Evolutionary conservation across 1,140 invertebrate genomes (phyloP).

Genomic region (Rhopalosiphum maidis): DNA sequence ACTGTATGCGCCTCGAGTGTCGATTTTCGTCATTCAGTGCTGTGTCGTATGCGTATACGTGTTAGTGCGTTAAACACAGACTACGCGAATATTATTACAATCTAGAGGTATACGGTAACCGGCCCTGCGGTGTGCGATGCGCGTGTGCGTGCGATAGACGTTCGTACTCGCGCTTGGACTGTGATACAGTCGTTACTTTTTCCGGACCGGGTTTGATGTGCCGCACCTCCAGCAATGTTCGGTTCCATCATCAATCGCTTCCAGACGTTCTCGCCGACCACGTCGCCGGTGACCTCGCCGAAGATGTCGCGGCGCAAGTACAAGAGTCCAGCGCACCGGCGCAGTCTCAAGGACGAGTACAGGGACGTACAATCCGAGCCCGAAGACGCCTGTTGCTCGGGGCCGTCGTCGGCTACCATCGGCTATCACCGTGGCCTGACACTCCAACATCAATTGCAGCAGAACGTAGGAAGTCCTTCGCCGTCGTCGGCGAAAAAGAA

Average conservation of each 20-base stretch:
- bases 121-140: not conserved
- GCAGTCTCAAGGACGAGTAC: conserved; percentile 60
- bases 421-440: conserved; percentile 61
- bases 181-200: not conserved
- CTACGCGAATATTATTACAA: not conserved
- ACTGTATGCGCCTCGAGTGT: not conserved
- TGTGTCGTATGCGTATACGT: not conserved
- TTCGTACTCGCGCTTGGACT: not conserved
- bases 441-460: not conserved
- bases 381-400: conserved; percentile 61
- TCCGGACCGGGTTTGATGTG: conserved; percentile 26
- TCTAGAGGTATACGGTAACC: not conserved
- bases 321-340: conserved; percentile 59
- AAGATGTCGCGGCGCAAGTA: conserved; percentile 57
- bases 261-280: conserved; percentile 60
- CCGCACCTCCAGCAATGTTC: conserved; percentile 59
- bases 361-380: conserved; percentile 62
- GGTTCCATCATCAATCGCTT: conserved; percentile 60
- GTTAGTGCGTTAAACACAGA: not conserved
- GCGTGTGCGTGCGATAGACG: not conserved
- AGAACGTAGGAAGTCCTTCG: not conserved
- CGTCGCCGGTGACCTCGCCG: conserved; percentile 60
- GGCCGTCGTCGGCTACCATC: conserved; percentile 53
- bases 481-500: conserved; percentile 51
- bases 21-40: not conserved